A percentile compares a stretch with the other conserved stretches of the same genome.
Evolutionary conservation across 2,113 vertebrate genomes (phyloP).

Genomic region (Macrotis lagotis): DNA sequence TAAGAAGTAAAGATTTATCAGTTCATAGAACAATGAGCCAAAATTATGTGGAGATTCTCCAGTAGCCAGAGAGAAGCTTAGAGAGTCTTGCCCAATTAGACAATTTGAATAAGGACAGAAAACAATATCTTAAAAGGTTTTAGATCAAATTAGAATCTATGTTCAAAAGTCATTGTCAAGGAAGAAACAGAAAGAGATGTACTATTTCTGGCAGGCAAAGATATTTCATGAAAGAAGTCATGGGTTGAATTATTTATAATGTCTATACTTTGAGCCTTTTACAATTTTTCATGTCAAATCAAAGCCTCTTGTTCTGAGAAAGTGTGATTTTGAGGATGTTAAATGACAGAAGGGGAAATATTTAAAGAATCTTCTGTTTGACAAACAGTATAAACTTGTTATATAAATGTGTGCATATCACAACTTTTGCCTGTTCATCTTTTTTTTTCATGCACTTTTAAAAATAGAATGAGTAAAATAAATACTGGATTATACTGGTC

Average conservation of each 20-base stretch:
- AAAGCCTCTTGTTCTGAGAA: not conserved
- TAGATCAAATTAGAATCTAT: not conserved
- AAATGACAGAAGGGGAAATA: conserved; percentile 2
- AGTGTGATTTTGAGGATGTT: conserved; percentile 2
- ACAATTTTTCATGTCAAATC: not conserved
- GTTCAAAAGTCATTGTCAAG: not conserved
- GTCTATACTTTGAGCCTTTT: not conserved
- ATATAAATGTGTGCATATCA: not conserved
- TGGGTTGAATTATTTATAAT: not conserved
- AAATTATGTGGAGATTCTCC: not conserved
- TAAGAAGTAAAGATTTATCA: not conserved
- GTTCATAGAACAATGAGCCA: not conserved
- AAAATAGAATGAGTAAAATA: not conserved
- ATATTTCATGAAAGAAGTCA: not conserved
- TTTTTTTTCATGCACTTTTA: not conserved
- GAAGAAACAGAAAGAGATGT: not conserved
- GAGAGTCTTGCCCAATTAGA: not conserved
- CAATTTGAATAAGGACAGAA: not conserved
- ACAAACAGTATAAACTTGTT: not conserved
- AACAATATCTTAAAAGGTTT: not conserved
- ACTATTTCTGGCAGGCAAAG: not conserved
- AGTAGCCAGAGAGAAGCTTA: not conserved
- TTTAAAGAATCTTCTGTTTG: not conserved
- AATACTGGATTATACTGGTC: not conserved
- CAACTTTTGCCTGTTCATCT: not conserved